Evolutionary conservation across 2,113 vertebrate species (phyloP).

Genomic region (human (Homo sapiens)): DNA sequence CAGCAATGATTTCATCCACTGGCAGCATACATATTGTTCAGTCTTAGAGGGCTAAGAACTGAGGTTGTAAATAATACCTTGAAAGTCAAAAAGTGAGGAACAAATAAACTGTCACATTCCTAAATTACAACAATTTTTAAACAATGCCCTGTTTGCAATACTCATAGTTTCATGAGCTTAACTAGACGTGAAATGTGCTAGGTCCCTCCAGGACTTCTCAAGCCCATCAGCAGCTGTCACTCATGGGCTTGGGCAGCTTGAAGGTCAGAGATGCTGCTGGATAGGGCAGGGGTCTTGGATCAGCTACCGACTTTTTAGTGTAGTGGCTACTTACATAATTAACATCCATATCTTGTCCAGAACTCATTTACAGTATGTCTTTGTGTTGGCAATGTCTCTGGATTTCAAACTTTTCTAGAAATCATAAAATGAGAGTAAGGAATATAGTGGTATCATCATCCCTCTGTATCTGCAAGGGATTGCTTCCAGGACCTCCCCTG

Average conservation of each 20-base stretch:
- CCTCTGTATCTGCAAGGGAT: background rate
- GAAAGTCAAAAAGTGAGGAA: constrained; percentile 34
- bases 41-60: background rate
- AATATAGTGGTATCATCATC: background rate
- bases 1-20: background rate
- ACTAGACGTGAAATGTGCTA: background rate
- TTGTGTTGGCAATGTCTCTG: background rate
- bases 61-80: background rate
- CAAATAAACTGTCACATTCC: background rate
- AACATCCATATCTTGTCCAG: background rate
- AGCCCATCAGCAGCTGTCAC: background rate
- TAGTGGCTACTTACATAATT: background rate
- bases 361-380: background rate
- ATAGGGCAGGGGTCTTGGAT: background rate
- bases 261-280: background rate
- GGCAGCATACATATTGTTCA: background rate
- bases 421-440: constrained; percentile 33
- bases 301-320: background rate
- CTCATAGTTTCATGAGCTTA: background rate
- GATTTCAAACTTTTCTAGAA: constrained; percentile 2
- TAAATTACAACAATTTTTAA: constrained; percentile 38
- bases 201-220: background rate
- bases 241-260: background rate
- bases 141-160: background rate
- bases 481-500: background rate